phyloP scores from a whole-genome alignment of 2,888 invertebrate species.

The Trilocha varians region DNA sequence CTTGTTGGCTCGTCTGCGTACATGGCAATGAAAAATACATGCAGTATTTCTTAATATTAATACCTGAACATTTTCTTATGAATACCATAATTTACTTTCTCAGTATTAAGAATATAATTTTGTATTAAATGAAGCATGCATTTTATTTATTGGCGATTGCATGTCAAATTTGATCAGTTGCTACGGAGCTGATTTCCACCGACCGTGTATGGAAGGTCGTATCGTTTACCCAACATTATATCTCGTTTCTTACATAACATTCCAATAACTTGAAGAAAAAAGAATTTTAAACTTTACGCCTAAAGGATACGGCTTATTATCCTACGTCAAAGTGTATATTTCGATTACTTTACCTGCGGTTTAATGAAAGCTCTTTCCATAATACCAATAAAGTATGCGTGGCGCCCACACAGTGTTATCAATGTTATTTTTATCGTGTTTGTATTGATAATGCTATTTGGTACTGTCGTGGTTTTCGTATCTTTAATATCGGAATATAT shows the following conservation, averaged over 20 bases:
- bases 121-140: too few species aligned
- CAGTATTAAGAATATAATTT: too few species aligned
- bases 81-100: too few species aligned
- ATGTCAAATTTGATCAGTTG: constrained; percentile 15
- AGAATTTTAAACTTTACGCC: constrained; percentile 29
- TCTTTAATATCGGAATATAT: too few species aligned
- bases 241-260: constrained; percentile 51
- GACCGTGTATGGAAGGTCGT: constrained; percentile 54
- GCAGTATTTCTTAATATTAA: too few species aligned
- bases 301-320: constrained; percentile 25
- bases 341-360: constrained; percentile 24
- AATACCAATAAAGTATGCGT: constrained; percentile 27
- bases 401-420: constrained; percentile 27
- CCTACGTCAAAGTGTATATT: constrained; percentile 10
- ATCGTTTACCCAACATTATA: constrained; percentile 58
- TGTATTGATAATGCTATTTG: constrained; percentile 3
- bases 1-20: too few species aligned
- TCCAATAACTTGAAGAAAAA: constrained; percentile 29
- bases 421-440: constrained; percentile 4
- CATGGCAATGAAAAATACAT: too few species aligned
- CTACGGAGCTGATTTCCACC: constrained; percentile 40
- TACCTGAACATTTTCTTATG: too few species aligned
- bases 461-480: background rate
- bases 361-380: constrained; percentile 43
- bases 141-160: constrained; percentile 14